These are phyloP conservation scores for Lochmaea crataegi DNA, from an alignment of 2,888 invertebrate species.

Conservation along the genomic window DNA sequence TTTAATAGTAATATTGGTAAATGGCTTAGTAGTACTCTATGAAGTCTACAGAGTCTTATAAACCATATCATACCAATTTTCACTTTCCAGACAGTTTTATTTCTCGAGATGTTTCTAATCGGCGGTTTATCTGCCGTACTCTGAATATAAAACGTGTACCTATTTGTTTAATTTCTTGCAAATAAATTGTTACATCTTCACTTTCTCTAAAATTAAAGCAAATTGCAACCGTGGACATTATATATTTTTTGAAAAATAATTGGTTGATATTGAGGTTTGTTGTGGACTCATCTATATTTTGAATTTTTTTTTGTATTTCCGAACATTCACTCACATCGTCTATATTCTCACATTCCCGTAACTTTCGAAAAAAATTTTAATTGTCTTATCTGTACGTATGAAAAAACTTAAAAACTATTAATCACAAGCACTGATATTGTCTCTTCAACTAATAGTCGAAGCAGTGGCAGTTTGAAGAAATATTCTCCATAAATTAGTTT, in stretches of 20 bases:
- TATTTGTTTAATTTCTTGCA: too few relatives aligned
- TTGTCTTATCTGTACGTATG: slow-evolving; percentile 40
- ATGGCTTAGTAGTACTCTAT: too few relatives aligned
- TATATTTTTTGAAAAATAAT: background rate
- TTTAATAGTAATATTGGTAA: too few relatives aligned
- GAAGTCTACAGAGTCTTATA: too few relatives aligned
- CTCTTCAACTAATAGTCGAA: slow-evolving; percentile 33
- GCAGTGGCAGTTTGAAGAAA: slow-evolving; percentile 42
- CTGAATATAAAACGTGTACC: too few relatives aligned
- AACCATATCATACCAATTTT: too few relatives aligned
- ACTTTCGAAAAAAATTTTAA: slow-evolving; percentile 24
- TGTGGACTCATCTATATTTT: background rate
- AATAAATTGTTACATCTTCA: background rate
- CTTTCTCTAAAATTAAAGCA: background rate
- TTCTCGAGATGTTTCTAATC: too few relatives aligned
- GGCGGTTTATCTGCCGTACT: too few relatives aligned
- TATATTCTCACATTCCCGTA: background rate
- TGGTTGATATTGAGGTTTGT: background rate
- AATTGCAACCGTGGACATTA: background rate
- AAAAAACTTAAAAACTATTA: slow-evolving; percentile 40
- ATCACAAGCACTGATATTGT: slow-evolving; percentile 47
- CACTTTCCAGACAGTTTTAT: too few relatives aligned
- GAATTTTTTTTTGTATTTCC: background rate
- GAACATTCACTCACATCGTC: slow-evolving; percentile 3
- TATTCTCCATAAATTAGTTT: slow-evolving; percentile 40